Percentiles rank a stretch among this genome's conserved stretches.
phyloP scores from a whole-genome alignment of 2,113 vertebrate species.

The Bungarus multicinctus region DNA sequence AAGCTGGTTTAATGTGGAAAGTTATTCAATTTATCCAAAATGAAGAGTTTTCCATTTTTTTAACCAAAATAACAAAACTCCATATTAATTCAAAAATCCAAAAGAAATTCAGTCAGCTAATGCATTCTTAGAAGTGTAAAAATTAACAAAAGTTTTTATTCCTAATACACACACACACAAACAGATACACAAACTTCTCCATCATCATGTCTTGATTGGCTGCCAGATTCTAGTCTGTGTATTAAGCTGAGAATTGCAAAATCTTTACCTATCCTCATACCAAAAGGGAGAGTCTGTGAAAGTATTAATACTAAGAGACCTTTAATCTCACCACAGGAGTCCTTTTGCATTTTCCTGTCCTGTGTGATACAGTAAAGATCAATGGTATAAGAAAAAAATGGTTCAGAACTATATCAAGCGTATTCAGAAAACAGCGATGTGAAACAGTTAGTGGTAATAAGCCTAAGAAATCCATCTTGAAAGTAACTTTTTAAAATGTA shows the following conservation, averaged over 20 bases:
- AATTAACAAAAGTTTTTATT: not conserved
- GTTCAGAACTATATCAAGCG: not conserved
- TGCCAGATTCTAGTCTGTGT: not conserved
- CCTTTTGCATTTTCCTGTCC: not conserved
- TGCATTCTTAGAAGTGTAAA: not conserved
- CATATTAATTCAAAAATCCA: not conserved
- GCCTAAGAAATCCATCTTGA: not conserved
- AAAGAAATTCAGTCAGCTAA: not conserved
- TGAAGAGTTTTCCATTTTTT: conserved; percentile 12
- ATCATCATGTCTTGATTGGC: not conserved
- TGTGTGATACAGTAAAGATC: not conserved
- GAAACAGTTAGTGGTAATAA: not conserved
- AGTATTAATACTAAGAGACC: not conserved
- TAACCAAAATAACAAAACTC: not conserved
- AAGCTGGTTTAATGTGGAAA: not conserved
- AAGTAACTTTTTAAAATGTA: not conserved
- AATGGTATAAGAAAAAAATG: not conserved
- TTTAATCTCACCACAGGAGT: not conserved
- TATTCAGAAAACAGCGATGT: not conserved
- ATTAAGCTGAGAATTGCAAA: not conserved
- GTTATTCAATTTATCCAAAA: not conserved
- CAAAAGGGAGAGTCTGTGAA: not conserved
- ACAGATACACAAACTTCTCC: not conserved
- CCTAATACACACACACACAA: not conserved
- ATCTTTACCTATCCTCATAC: not conserved